These are phyloP conservation scores for Parochlus steinenii DNA, from an alignment of 2,888 invertebrate species.

Conservation along the genomic window DNA sequence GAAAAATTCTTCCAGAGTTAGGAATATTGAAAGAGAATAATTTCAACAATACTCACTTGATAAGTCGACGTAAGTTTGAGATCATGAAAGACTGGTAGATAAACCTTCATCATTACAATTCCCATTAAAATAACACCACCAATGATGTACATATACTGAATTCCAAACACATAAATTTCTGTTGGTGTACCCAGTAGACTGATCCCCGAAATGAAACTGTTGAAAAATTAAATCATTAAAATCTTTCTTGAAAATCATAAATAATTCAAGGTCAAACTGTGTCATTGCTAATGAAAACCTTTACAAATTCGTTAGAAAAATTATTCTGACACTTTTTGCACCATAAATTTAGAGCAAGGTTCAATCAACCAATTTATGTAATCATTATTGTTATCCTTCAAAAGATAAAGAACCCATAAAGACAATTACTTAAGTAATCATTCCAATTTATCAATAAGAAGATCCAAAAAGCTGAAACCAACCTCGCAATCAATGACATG, in stretches of 20 bases:
- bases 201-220: conserved; percentile 58
- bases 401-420: no score
- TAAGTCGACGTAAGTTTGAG: conserved; percentile 56
- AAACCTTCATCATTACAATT: conserved; percentile 40
- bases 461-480: conserved; percentile 14
- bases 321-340: no score
- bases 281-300: conserved; percentile 3
- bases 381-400: no score
- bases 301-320: neutral
- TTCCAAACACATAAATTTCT: conserved; percentile 61
- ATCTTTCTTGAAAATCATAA: conserved; percentile 5
- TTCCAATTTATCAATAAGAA: conserved; percentile 3
- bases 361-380: no score
- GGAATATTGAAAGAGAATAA: neutral
- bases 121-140: conserved; percentile 42
- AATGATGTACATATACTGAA: conserved; percentile 47
- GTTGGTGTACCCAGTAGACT: conserved; percentile 62
- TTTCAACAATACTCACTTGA: conserved; percentile 36
- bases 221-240: conserved; percentile 15
- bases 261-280: conserved; percentile 11
- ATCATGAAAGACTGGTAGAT: conserved; percentile 54
- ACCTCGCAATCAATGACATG: conserved; percentile 55
- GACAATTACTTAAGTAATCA: no score
- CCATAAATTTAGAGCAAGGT: no score
- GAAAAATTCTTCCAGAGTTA: neutral